A percentile compares a stretch with the other conserved stretches of the same genome.
phyloP scores from a whole-genome alignment of 2,797 vertebrate genomes.

The Siniperca obscura region DNA sequence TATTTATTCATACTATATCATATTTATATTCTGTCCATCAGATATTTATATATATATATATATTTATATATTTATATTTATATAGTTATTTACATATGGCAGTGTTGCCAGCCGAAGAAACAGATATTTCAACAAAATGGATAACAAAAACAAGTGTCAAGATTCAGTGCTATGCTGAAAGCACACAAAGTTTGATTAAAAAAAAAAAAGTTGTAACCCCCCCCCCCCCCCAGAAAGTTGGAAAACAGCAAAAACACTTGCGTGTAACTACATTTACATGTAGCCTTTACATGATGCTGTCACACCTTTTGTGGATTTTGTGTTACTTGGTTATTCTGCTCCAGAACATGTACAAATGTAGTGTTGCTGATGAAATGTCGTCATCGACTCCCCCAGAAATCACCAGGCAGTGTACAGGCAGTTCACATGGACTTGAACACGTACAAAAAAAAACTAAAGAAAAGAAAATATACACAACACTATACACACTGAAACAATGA shows the following conservation, averaged over 20 bases:
- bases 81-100: slow-evolving; percentile 83
- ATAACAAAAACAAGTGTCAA: slow-evolving; percentile 64
- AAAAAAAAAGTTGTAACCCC: too few species aligned
- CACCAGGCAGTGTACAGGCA: slow-evolving; percentile 49
- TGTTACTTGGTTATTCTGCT: slow-evolving; percentile 55
- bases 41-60: slow-evolving; percentile 76
- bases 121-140: slow-evolving; percentile 71
- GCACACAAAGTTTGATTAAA: slow-evolving; percentile 59
- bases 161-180: slow-evolving; percentile 76
- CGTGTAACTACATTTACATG: slow-evolving; percentile 29
- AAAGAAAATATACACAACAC: slow-evolving; percentile 19
- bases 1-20: slow-evolving; percentile 84
- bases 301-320: slow-evolving; percentile 12
- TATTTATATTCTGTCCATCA: slow-evolving; percentile 79
- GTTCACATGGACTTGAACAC: slow-evolving; percentile 7
- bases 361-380: slow-evolving; percentile 58
- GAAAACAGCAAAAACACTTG: slow-evolving; percentile 38
- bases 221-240: slow-evolving; percentile 27
- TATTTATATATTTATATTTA: slow-evolving; percentile 48
- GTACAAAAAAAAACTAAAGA: slow-evolving; percentile 38
- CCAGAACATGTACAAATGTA: slow-evolving; percentile 74
- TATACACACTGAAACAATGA: slow-evolving; percentile 37
- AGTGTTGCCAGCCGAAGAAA: slow-evolving; percentile 78
- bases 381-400: slow-evolving; percentile 41
- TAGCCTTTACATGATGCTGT: slow-evolving; percentile 28